phyloP scores from a whole-genome alignment of 2,113 vertebrate species.

The Pangasianodon gigas region DNA sequence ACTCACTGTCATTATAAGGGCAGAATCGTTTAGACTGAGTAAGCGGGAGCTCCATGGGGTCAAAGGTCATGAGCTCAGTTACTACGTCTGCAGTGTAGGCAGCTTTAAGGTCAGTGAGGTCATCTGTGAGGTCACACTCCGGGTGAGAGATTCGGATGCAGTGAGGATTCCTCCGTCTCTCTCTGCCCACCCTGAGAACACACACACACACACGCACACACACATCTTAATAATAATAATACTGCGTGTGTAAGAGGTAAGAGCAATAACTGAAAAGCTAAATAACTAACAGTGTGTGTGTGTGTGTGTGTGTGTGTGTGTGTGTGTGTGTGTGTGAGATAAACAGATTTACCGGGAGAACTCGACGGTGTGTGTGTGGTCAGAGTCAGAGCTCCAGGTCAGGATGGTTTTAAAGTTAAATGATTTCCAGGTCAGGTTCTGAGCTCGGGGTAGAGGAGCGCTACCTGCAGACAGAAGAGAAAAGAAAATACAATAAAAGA shows the following conservation, averaged over 20 bases:
- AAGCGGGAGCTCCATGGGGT: conserved; percentile 61
- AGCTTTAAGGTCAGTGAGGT: conserved; percentile 58
- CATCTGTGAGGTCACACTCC: conserved; percentile 82
- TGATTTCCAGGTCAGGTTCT: conserved; percentile 84
- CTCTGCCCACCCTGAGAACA: conserved; percentile 54
- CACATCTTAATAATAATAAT: background rate
- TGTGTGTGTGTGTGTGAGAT: background rate
- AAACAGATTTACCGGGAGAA: conserved; percentile 74
- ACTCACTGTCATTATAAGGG: conserved; percentile 87
- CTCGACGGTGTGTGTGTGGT: conserved; percentile 75
- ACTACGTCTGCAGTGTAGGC: conserved; percentile 73
- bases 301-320: conserved; percentile 62
- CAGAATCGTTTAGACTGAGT: conserved; percentile 72
- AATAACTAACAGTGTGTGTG: background rate
- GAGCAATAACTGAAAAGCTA: no score
- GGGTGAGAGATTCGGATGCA: conserved; percentile 68
- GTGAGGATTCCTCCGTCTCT: conserved; percentile 60
- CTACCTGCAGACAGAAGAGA: background rate
- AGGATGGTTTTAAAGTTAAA: conserved; percentile 89
- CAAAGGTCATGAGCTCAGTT: conserved; percentile 54
- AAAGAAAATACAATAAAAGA: background rate
- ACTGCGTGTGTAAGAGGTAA: background rate
- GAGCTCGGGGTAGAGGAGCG: conserved; percentile 55
- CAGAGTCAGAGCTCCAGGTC: conserved; percentile 73
- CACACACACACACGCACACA: conserved; percentile 15